Base-by-base conservation (phyloP, 2,113 vertebrate genomes). In the Bufo bufo region DNA sequence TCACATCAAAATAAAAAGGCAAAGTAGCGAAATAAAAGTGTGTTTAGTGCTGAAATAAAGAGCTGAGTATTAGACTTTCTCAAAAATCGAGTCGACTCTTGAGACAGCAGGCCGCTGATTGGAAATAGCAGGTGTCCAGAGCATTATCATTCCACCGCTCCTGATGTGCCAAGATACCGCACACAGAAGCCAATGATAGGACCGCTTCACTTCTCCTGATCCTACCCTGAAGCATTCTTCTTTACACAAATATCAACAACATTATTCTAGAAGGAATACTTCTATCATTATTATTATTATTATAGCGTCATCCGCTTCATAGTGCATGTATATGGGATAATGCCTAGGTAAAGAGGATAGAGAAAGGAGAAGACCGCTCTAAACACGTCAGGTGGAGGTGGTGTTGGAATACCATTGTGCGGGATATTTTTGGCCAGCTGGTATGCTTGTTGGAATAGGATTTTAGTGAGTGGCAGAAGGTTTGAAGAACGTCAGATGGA, bases 41-140 rank as follows among this genome's bases (percentile, higher is more conserved):
- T 61, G 17, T 20, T 75, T 77, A 77, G 77, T 77, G 84, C 54
- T 6, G 84, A 47, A 77, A 3, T 2, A 33, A 63, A 12, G 12
- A 74, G 52, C 65, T 75, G 69, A 85, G 50, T 11, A 72, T 71
- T 56, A 74, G 69, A 56, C 10, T 23, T 58, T 74, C 4, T 49
- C 47, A 33, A 7, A 77, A 54, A 54, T 19, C 16, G 12, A 63
- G 63, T 78, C 59, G 45, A 23, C 52, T 66, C 77, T 54, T 47
- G 20, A 52, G 58, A 23, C 85, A 78, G 85, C 49, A 6, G 75
- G 85, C n/a, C 23, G 33, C 33, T 69, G 65, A 80, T 87, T 63
- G 78, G 77, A 80, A 87, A 71, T 69, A 87, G 85, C 77, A 59
- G 77, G 85, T 61, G 61, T 33, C 61, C 59, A 43, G n/a, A 16